Percentiles rank a stretch among this genome's conserved stretches.
Evolutionary conservation across 2,797 vertebrate genomes (phyloP).

Genomic region (Propithecus deckenii): DNA sequence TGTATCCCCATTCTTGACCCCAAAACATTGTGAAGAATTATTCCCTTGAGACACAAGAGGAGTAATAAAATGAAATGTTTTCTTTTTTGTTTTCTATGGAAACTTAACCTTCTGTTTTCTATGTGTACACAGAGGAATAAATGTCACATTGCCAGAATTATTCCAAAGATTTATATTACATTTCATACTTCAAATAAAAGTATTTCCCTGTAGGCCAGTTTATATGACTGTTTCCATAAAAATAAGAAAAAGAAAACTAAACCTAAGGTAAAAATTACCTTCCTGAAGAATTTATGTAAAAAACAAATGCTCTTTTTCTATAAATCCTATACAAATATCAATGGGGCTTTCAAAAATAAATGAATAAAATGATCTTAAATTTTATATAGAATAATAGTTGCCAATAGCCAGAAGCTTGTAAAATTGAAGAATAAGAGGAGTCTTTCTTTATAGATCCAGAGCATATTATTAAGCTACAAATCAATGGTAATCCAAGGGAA

Average conservation of each 20-base stretch:
- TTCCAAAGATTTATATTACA: constrained; percentile 66
- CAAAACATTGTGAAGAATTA: constrained; percentile 47
- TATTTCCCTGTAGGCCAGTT: constrained; percentile 50
- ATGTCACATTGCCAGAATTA: constrained; percentile 54
- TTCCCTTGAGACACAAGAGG: constrained; percentile 43
- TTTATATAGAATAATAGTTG: constrained; percentile 25
- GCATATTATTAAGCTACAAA: background rate
- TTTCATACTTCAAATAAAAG: constrained; percentile 60
- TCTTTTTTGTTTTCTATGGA: constrained; percentile 54
- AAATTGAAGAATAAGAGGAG: background rate
- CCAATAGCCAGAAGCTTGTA: background rate
- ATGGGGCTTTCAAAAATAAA: background rate
- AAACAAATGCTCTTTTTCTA: background rate
- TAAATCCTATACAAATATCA: background rate
- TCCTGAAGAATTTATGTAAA: constrained; percentile 45
- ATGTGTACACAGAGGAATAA: constrained; percentile 55
- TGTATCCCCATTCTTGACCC: background rate
- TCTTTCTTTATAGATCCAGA: background rate
- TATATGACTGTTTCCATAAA: constrained; percentile 49
- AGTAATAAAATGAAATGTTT: constrained; percentile 62
- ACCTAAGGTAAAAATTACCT: constrained; percentile 58
- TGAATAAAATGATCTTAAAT: constrained; percentile 19
- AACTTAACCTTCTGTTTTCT: constrained; percentile 65
- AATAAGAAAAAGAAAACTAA: constrained; percentile 24
- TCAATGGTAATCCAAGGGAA: background rate